Conservation (phyloP, 2,888 invertebrate species). For the Hemithea aestivaria region DNA sequence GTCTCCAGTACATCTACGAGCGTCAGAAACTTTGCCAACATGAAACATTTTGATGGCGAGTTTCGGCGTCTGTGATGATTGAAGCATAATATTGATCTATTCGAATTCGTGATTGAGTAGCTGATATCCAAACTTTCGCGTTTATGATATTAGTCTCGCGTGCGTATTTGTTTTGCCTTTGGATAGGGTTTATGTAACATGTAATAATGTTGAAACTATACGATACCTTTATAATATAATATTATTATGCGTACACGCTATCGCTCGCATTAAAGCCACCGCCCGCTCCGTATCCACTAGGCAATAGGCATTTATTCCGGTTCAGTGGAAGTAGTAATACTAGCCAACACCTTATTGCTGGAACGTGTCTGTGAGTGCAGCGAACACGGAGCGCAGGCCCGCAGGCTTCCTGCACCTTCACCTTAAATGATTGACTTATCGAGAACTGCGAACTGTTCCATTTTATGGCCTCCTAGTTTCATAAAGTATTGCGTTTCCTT, state of each 20-base stretch:
- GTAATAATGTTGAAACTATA: too few relatives aligned
- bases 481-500: conserved; percentile 26
- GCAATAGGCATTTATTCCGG: conserved; percentile 54
- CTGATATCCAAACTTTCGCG: too few relatives aligned
- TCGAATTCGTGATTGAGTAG: too few relatives aligned
- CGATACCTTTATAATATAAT: too few relatives aligned
- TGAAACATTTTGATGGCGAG: too few relatives aligned
- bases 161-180: too few relatives aligned
- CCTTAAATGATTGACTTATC: conserved; percentile 28
- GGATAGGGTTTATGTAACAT: too few relatives aligned
- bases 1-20: conserved; percentile 7
- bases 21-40: conserved; percentile 1
- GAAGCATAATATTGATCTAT: too few relatives aligned
- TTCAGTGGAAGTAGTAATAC: conserved; percentile 60
- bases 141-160: too few relatives aligned
- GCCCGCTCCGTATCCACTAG: conserved; percentile 35
- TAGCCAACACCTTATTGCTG: conserved; percentile 43
- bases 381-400: neutral
- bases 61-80: too few relatives aligned
- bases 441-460: conserved; percentile 25
- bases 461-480: conserved; percentile 21
- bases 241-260: too few relatives aligned
- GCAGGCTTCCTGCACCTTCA: conserved; percentile 22
- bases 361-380: conserved; percentile 40
- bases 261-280: conserved; percentile 30